Conservation (phyloP, 2,113 vertebrate species). For the Xiphorhynchus elegans region DNA sequence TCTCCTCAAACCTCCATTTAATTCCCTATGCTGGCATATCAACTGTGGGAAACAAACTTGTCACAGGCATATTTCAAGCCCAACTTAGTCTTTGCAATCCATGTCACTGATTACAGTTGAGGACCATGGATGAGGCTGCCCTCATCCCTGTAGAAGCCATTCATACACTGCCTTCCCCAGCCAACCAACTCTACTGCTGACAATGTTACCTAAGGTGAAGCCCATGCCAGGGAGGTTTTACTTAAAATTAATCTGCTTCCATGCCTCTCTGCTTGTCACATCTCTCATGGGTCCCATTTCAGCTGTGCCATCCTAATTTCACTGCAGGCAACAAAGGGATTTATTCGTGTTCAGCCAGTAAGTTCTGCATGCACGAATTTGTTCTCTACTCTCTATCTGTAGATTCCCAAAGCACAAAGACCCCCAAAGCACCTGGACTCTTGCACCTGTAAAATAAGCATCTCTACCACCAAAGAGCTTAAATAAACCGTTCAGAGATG, state of each 20-base stretch:
- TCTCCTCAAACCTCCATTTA: neutral
- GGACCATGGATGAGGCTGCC: neutral
- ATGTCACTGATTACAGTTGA: neutral
- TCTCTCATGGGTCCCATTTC: neutral
- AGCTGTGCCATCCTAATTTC: neutral
- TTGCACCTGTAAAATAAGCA: neutral
- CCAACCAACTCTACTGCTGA: neutral
- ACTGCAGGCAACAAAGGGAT: neutral
- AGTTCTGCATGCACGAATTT: neutral
- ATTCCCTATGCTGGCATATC: neutral
- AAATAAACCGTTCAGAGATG: neutral
- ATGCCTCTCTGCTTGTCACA: rapidly evolving
- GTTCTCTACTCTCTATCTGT: neutral
- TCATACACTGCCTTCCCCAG: neutral
- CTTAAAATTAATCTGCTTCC: neutral
- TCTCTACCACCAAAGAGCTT: neutral
- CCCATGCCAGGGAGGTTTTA: neutral
- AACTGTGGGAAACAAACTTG: neutral
- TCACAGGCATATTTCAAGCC: neutral
- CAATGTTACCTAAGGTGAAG: neutral
- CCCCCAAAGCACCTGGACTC: neutral
- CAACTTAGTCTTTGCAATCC: neutral
- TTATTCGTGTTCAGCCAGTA: neutral
- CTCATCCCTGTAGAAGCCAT: neutral
- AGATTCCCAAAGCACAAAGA: neutral